phyloP scores from a whole-genome alignment of 2,888 invertebrate genomes.

The Cheilosia impressa region DNA sequence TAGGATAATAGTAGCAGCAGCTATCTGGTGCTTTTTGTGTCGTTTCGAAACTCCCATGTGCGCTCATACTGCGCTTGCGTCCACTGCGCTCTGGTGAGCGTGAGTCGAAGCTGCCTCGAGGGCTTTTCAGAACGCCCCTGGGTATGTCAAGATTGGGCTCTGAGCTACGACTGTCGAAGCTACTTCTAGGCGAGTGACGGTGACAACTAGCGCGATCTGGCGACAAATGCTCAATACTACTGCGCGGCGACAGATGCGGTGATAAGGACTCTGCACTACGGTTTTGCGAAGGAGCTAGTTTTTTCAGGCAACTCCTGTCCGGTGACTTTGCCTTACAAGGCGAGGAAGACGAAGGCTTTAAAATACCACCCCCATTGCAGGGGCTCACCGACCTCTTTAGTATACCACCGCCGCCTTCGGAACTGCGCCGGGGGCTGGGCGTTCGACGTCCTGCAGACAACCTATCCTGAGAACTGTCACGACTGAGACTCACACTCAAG shows the following conservation, averaged over 20 bases:
- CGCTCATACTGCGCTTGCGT: constrained; percentile 83
- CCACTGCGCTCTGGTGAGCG: constrained; percentile 79
- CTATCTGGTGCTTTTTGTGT: constrained; percentile 78
- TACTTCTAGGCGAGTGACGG: constrained; percentile 82
- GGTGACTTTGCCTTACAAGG: constrained; percentile 83
- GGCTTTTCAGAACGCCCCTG: constrained; percentile 78
- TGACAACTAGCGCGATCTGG: constrained; percentile 81
- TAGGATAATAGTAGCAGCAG: constrained; percentile 83
- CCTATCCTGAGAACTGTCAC: constrained; percentile 82
- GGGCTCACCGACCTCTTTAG: constrained; percentile 81
- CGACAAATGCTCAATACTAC: constrained; percentile 82
- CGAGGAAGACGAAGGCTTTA: constrained; percentile 81
- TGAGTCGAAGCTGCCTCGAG: constrained; percentile 80
- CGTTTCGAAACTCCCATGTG: constrained; percentile 82
- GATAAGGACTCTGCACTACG: constrained; percentile 82
- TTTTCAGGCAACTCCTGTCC: constrained; percentile 82
- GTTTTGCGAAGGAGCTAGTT: constrained; percentile 81
- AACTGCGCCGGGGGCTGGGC: constrained; percentile 82
- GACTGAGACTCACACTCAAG: constrained; percentile 81
- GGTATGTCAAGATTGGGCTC: constrained; percentile 81
- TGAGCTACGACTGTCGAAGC: constrained; percentile 82
- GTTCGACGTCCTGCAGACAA: constrained; percentile 80
- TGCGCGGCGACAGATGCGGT: constrained; percentile 82
- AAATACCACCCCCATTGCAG: constrained; percentile 78
- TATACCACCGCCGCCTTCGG: constrained; percentile 82